These are phyloP conservation scores for Drosophila parthenogenetica DNA, from an alignment of 2,888 invertebrate species.

Conservation along the genomic window DNA sequence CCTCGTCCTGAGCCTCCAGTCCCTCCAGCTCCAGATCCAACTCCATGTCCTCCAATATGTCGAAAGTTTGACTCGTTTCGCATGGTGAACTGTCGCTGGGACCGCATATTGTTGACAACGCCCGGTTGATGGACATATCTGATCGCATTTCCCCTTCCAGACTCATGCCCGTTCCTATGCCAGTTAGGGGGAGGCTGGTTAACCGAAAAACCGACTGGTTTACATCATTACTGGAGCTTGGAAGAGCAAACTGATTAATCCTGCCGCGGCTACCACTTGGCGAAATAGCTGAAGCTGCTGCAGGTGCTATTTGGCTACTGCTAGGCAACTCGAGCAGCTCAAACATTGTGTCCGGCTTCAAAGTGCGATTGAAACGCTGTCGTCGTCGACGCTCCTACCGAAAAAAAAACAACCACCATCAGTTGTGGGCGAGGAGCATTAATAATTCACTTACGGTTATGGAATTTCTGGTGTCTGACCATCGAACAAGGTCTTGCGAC, in stretches of 20 bases:
- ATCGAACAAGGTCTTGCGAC: not conserved
- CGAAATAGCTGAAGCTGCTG: not conserved
- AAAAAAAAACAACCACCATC: no score
- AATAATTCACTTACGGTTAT: constrained; percentile 29
- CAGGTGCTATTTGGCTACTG: not conserved
- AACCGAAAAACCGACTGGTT: constrained; percentile 64
- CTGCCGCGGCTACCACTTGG: not conserved
- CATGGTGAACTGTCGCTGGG: not conserved
- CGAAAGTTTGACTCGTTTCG: no score
- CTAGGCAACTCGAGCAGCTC: constrained; percentile 15
- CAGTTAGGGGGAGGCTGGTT: constrained; percentile 48
- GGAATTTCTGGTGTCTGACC: no score
- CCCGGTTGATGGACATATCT: not conserved
- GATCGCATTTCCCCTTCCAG: not conserved
- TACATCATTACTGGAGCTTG: not conserved
- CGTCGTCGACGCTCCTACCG: constrained; percentile 46
- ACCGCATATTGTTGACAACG: not conserved
- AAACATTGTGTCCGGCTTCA: constrained; percentile 36
- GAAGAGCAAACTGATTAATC: not conserved
- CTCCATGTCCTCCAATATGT: not conserved
- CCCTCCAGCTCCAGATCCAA: not conserved
- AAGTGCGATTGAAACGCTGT: constrained; percentile 44
- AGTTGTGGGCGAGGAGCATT: no score
- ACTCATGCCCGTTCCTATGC: constrained; percentile 28
- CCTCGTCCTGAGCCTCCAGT: not conserved